These are phyloP conservation scores for Mormyrus lacerda DNA, from an alignment of 2,113 vertebrate species.

Conservation along the genomic window DNA sequence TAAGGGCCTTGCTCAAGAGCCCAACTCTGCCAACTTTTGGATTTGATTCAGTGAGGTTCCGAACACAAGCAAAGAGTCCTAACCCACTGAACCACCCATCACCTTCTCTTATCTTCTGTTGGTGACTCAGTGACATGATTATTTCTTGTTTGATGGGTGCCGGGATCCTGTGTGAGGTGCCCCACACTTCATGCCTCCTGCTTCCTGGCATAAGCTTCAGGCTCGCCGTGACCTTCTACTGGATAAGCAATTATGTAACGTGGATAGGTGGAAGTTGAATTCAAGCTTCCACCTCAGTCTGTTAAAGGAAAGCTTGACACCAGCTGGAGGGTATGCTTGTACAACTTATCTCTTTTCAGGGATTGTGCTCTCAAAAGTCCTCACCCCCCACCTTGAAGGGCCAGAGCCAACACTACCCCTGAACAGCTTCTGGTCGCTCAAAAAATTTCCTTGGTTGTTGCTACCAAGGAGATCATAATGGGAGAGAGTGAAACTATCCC, in stretches of 20 bases:
- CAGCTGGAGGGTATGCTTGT: conserved; percentile 20
- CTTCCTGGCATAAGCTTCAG: not conserved
- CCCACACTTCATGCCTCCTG: not conserved
- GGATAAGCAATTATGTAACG: not conserved
- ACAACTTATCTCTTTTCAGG: conserved; percentile 21
- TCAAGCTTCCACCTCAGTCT: conserved; percentile 5
- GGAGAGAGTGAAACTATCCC: not conserved
- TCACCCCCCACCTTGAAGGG: not conserved
- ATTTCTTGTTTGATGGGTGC: not conserved
- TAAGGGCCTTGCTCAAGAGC: not conserved
- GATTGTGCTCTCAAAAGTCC: conserved; percentile 17
- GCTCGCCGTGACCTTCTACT: not conserved
- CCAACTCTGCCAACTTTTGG: not conserved
- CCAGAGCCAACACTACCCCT: not conserved
- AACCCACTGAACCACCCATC: not conserved
- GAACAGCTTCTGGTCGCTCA: not conserved
- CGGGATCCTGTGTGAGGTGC: not conserved
- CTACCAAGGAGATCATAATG: not conserved
- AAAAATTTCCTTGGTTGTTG: not conserved
- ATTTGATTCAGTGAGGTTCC: not conserved
- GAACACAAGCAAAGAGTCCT: not conserved
- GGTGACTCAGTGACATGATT: not conserved
- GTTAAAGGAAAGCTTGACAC: not conserved
- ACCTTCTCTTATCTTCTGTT: not conserved
- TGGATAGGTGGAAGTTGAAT: not conserved